These are phyloP conservation scores for Oenanthe oenanthe DNA, from an alignment of 2,113 vertebrate genomes.

Conservation along the genomic window DNA sequence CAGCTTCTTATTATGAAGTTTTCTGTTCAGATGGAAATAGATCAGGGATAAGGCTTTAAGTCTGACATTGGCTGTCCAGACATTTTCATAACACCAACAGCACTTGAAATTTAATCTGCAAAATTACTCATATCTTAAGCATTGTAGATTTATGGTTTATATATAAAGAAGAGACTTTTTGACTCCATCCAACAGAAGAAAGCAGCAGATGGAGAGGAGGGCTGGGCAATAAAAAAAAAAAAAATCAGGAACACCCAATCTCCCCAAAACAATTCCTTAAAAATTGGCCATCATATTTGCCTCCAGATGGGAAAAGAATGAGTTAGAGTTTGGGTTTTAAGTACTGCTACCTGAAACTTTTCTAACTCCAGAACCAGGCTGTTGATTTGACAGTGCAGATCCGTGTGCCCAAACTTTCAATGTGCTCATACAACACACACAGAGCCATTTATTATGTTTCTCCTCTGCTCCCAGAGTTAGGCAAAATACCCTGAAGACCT, in stretches of 20 bases:
- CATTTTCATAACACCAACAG: constrained; percentile 48
- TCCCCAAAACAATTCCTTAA: neutral
- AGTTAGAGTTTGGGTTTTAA: constrained; percentile 1
- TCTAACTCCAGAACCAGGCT: neutral
- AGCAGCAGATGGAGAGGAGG: constrained; percentile 49
- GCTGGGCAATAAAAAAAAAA: neutral
- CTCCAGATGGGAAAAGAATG: constrained; percentile 2
- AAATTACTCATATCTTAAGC: constrained; percentile 24
- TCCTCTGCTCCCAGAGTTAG: constrained; percentile 26
- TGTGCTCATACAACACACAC: neutral
- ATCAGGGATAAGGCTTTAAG: constrained; percentile 52
- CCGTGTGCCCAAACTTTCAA: neutral
- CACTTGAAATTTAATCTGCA: constrained; percentile 46
- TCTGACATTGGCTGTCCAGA: constrained; percentile 63
- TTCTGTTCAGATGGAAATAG: constrained; percentile 47
- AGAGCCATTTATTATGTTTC: constrained; percentile 35
- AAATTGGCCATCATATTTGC: neutral
- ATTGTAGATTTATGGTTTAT: constrained; percentile 3
- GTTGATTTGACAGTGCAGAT: neutral
- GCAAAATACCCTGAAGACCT: constrained; percentile 56
- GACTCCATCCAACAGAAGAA: constrained; percentile 34
- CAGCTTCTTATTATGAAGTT: constrained; percentile 36
- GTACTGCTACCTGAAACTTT: neutral
- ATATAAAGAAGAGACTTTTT: constrained; percentile 43
- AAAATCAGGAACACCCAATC: neutral